Percentiles rank a stretch among this genome's conserved stretches.
Conservation (phyloP, 2,797 vertebrate genomes). For the Crocidura indochinensis region DNA sequence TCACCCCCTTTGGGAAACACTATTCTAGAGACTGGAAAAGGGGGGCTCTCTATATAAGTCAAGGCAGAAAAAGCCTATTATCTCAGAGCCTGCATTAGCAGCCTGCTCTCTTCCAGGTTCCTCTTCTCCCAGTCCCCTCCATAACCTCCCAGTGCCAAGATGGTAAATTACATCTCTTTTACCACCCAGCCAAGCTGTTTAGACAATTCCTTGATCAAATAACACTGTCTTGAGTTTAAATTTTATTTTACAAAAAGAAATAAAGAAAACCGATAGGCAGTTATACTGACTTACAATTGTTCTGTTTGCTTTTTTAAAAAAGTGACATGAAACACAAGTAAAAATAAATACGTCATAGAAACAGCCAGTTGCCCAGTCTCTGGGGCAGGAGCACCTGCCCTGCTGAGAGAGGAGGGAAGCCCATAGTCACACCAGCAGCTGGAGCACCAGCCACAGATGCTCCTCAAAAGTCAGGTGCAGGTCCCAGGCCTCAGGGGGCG, state of each 20-base stretch:
- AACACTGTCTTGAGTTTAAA: constrained; percentile 77
- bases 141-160: neutral
- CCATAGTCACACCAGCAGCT: constrained; percentile 88
- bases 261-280: constrained; percentile 88
- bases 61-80: neutral
- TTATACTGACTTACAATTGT: constrained; percentile 93
- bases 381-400: constrained; percentile 87
- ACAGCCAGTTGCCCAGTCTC: constrained; percentile 93
- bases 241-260: constrained; percentile 87
- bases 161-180: neutral
- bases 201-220: constrained; percentile 75
- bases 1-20: too few species aligned
- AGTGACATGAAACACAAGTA: constrained; percentile 94
- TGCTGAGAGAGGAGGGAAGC: constrained; percentile 91
- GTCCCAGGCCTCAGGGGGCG: constrained; percentile 89
- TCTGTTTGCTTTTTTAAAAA: constrained; percentile 90
- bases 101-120: neutral
- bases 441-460: constrained; percentile 84
- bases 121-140: neutral
- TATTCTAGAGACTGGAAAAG: neutral
- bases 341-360: constrained; percentile 95
- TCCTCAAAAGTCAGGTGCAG: constrained; percentile 89
- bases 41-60: neutral
- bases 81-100: neutral
- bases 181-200: constrained; percentile 15